Conservation (phyloP, 1,140 invertebrate genomes). For the Alviniconcha marisindica region DNA sequence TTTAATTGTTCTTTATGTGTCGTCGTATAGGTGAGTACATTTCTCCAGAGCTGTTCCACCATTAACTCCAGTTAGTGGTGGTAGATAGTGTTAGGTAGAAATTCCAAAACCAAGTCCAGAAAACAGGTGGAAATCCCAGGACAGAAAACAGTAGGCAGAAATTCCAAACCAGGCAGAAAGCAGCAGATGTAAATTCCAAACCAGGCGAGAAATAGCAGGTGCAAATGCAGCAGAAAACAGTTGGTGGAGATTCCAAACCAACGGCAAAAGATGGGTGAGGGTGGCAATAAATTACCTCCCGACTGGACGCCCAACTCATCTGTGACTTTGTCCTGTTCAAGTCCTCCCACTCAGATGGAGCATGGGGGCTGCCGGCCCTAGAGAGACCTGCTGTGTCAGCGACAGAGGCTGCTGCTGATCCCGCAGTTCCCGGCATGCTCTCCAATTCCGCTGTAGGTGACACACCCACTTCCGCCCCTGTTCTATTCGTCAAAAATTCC, state of each 20-base stretch:
- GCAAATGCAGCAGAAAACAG: background rate
- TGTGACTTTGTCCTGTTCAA: background rate
- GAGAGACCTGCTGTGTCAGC: background rate
- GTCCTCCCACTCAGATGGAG: background rate
- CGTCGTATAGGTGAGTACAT: no score
- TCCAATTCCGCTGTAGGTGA: slow-evolving; percentile 20
- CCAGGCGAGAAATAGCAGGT: background rate
- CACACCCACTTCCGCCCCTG: background rate
- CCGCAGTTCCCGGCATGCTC: background rate
- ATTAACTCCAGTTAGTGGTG: no score
- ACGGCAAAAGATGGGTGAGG: no score
- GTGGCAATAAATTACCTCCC: slow-evolving; percentile 4
- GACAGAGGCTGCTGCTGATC: slow-evolving; percentile 2
- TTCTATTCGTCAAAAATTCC: background rate
- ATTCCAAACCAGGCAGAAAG: background rate
- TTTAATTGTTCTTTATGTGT: no score
- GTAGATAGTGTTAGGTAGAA: no score
- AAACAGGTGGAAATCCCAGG: no score
- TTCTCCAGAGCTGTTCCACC: no score
- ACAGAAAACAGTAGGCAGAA: no score
- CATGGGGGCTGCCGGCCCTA: background rate
- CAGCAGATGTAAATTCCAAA: background rate
- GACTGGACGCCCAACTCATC: slow-evolving; percentile 1
- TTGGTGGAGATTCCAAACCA: background rate
- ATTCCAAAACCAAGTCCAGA: no score